These are phyloP conservation scores for Electrophaes corylata DNA, from an alignment of 2,888 invertebrate genomes.

Conservation along the genomic window DNA sequence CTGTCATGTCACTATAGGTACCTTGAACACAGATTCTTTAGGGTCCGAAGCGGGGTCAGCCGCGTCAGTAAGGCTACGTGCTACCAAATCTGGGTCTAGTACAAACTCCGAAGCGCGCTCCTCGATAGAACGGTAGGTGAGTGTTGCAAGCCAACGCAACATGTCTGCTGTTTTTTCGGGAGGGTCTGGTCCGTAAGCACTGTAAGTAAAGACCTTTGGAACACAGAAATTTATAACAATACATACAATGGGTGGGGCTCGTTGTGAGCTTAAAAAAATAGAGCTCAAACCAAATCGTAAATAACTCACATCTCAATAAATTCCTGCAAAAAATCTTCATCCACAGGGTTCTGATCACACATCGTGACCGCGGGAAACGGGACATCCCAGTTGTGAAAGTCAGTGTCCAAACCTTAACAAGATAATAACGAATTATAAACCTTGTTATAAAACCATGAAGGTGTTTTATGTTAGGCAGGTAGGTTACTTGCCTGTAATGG, in stretches of 20 bases:
- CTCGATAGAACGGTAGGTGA: conserved; percentile 69
- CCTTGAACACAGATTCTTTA: conserved; percentile 70
- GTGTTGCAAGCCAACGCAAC: conserved; percentile 72
- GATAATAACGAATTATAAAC: neutral
- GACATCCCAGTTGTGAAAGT: conserved; percentile 92
- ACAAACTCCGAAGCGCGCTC: conserved; percentile 57
- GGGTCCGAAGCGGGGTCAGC: conserved; percentile 53
- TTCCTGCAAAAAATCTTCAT: conserved; percentile 73
- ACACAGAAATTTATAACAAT: no score
- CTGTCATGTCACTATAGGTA: no score
- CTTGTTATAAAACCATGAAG: neutral
- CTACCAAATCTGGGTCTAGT: conserved; percentile 55
- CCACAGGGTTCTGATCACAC: conserved; percentile 83
- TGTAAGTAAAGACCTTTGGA: conserved; percentile 1
- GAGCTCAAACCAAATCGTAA: neutral
- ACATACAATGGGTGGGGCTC: no score
- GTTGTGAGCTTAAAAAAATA: no score
- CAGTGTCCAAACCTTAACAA: conserved; percentile 87
- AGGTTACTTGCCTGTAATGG: conserved; percentile 86
- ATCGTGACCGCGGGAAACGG: conserved; percentile 90
- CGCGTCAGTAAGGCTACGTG: conserved; percentile 42
- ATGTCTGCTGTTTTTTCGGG: conserved; percentile 65
- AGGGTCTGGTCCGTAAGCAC: conserved; percentile 59
- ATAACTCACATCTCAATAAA: conserved; percentile 69
- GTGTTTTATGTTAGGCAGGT: neutral